These are phyloP conservation scores for Pseudococcus jackbeardsleyi DNA, from an alignment of 2,888 invertebrate species.

Conservation along the genomic window DNA sequence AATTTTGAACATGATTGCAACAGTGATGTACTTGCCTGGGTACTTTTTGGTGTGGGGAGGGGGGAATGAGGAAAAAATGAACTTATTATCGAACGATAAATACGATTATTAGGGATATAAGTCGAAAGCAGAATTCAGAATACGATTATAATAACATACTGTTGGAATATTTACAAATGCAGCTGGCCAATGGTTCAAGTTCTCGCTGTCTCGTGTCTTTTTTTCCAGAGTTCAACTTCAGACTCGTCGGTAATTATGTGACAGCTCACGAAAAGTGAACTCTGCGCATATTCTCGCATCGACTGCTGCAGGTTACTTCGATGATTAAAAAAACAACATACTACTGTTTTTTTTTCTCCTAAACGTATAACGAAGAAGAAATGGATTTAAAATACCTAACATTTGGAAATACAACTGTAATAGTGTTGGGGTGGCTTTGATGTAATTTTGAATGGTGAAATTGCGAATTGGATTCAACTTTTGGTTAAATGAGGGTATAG, in stretches of 20 bases:
- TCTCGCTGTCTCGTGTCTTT: neutral
- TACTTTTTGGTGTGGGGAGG: neutral
- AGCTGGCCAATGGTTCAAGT: neutral
- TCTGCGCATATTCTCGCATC: conserved; percentile 1
- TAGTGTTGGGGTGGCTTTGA: neutral
- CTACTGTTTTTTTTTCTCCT: neutral
- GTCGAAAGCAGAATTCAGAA: neutral
- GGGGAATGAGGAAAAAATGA: neutral
- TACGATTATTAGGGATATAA: conserved; percentile 13
- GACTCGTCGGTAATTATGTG: neutral
- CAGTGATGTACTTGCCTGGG: neutral
- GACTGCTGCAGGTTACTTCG: conserved; percentile 25
- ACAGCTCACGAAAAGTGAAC: conserved; percentile 17
- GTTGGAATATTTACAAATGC: neutral
- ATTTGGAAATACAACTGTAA: neutral
- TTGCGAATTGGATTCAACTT: no score
- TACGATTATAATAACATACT: conserved; percentile 15
- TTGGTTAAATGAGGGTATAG: no score
- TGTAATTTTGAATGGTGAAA: neutral
- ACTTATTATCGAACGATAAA: conserved; percentile 3
- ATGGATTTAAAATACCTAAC: neutral
- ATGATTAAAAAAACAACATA: conserved; percentile 22
- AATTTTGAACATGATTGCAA: neutral
- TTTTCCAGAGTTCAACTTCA: neutral
- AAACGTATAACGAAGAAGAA: neutral